A percentile compares a stretch with the other conserved stretches of the same genome.
phyloP scores from a whole-genome alignment of 2,113 vertebrate genomes.

The Ciconia boyciana region DNA sequence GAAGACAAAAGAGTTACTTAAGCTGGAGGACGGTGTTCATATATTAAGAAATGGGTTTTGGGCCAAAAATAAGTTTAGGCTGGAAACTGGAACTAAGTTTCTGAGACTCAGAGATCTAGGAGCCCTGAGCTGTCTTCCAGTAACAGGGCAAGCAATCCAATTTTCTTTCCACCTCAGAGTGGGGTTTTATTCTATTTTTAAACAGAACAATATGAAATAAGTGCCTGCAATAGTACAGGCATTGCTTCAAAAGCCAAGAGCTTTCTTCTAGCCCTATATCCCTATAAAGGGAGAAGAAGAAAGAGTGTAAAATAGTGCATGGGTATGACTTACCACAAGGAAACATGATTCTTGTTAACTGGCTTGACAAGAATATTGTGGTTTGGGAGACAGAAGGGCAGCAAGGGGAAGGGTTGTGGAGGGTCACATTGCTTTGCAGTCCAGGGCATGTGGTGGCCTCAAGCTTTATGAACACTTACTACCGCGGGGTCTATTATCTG shows the following conservation, averaged over 20 bases:
- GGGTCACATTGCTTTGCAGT: slow-evolving; percentile 16
- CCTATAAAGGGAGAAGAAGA: not conserved
- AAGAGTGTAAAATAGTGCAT: not conserved
- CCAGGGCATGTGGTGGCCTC: slow-evolving; percentile 14
- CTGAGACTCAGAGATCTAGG: not conserved
- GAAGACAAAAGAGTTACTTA: not conserved
- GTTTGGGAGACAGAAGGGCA: slow-evolving; percentile 32
- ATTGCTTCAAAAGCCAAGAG: not conserved
- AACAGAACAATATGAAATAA: not conserved
- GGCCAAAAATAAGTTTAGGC: not conserved
- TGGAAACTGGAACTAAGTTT: not conserved
- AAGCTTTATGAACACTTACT: slow-evolving; percentile 25
- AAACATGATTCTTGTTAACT: slow-evolving; percentile 45
- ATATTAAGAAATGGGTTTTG: not conserved
- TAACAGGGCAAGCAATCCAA: not conserved
- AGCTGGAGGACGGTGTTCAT: not conserved
- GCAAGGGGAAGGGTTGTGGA: slow-evolving; percentile 12
- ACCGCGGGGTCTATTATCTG: not conserved
- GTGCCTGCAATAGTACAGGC: not conserved
- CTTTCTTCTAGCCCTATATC: not conserved
- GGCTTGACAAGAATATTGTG: slow-evolving; percentile 46
- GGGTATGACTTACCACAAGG: not conserved
- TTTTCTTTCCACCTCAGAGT: not conserved
- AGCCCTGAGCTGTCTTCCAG: not conserved
- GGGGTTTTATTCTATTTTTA: not conserved